Evolutionary conservation across 2,113 vertebrate genomes (phyloP), one percentile per base, ranked within the genome.

Genomic region (Cheilinus undulatus): DNA sequence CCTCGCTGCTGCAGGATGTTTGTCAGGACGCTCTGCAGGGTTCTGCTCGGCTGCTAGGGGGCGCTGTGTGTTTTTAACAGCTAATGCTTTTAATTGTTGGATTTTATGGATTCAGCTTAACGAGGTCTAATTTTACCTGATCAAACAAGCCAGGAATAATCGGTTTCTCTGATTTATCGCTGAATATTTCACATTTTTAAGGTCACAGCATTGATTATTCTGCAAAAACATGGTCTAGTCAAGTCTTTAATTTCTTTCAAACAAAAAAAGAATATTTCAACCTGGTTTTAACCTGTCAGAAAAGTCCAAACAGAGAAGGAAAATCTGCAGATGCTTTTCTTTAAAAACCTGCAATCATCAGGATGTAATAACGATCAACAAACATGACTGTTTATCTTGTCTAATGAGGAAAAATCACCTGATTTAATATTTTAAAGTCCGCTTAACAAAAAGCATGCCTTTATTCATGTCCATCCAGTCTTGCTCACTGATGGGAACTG

Each of bases 1-100:
- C 59, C 63, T 77, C 32, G 19, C 71, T 69, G 81, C 84, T 84
- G 76, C 59, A 24, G 65, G 73, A 77, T 0, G 82, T 70, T 66
- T 8, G 64, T 59, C 59, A 2, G 61, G 62, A 71, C 22, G 36
- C 68, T 43, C 36, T 36, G 73, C 76, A 69, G 80, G 60, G 63
- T 46, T 82, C 51, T 19, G 67, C 49, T 70, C 71, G 1, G 67
- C 78, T 0, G n/a, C 73, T 6, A 23, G 82, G 50, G 71, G 86
- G 84, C 69, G 78, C 83, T 20, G 57, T 11, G n/a, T 27, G 20
- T 3, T 19, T 23, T 27, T 19, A 42, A 42, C 40, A 19, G 40
- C 40, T 3, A 40, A 40, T 14, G 8, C 6, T 32, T 57, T 26
- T 46, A 38, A 40, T 14, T 8, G 19, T 48, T 32, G 22, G 0